Evolutionary conservation across 2,797 vertebrate species (phyloP).

Genomic region (Eulemur rubriventer): DNA sequence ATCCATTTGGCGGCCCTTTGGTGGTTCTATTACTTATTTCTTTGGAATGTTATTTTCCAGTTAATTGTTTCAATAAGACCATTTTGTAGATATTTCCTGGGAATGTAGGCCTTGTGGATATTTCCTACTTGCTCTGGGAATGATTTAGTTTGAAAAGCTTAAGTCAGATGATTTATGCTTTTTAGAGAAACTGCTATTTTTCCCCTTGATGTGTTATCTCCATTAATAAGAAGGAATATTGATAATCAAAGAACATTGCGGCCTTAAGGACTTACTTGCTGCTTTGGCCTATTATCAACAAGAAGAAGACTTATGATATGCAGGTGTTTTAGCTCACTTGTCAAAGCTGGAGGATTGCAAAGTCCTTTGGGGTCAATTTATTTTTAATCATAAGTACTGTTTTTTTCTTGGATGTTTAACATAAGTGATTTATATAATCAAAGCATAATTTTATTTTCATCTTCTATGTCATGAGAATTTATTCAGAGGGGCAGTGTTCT

Average conservation of each 20-base stretch:
- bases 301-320: not conserved
- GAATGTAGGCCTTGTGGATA: not conserved
- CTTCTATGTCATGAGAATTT: not conserved
- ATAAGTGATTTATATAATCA: not conserved
- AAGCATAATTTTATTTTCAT: not conserved
- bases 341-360: not conserved
- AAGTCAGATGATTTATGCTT: not conserved
- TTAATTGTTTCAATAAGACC: constrained; percentile 8
- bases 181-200: not conserved
- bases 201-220: not conserved
- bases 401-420: not conserved
- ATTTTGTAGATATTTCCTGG: not conserved
- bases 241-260: not conserved
- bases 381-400: not conserved
- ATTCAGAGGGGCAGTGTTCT: not conserved
- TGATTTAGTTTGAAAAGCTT: not conserved
- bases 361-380: not conserved
- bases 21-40: not conserved
- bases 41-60: not conserved
- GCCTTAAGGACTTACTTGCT: not conserved
- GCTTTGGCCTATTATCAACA: not conserved
- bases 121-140: not conserved
- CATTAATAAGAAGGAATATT: not conserved
- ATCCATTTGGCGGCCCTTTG: not conserved
- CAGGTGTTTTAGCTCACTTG: not conserved